Evolutionary conservation across 2,797 vertebrate species (phyloP).

Genomic region (Enteromius unitaeniatus): DNA sequence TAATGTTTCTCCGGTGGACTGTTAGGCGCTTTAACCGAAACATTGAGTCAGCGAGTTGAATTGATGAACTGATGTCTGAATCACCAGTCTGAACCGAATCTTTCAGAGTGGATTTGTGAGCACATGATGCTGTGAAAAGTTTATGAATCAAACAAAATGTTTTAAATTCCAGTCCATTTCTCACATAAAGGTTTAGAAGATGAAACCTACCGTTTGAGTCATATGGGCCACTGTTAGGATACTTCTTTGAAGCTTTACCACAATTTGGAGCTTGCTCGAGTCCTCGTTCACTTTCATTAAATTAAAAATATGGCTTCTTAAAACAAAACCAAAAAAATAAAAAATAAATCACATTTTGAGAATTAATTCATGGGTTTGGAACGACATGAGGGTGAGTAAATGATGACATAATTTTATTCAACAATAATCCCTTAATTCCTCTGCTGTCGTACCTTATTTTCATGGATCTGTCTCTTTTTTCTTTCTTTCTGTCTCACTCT

Average conservation of each 20-base stretch:
- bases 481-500: conserved; percentile 35
- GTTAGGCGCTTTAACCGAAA: not conserved
- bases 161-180: not conserved
- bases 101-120: not conserved
- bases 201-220: not conserved
- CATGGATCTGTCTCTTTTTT: conserved; percentile 39
- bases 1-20: conserved; percentile 8
- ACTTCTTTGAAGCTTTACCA: not conserved
- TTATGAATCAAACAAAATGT: not conserved
- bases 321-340: not conserved
- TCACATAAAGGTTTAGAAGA: not conserved
- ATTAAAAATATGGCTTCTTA: not conserved
- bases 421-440: not conserved
- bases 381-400: not conserved
- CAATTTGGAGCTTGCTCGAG: not conserved
- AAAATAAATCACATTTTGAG: too few relatives aligned
- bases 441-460: conserved; percentile 18
- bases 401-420: not conserved
- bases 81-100: not conserved
- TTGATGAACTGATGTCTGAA: conserved; percentile 5
- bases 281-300: not conserved
- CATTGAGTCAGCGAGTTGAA: not conserved
- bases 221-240: not conserved
- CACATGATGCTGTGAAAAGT: not conserved
- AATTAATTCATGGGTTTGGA: not conserved